Percentiles rank a stretch among this genome's conserved stretches.
These are phyloP conservation scores for Kryphioiulus occultus DNA, from an alignment of 2,888 invertebrate genomes.

Conservation along the genomic window DNA sequence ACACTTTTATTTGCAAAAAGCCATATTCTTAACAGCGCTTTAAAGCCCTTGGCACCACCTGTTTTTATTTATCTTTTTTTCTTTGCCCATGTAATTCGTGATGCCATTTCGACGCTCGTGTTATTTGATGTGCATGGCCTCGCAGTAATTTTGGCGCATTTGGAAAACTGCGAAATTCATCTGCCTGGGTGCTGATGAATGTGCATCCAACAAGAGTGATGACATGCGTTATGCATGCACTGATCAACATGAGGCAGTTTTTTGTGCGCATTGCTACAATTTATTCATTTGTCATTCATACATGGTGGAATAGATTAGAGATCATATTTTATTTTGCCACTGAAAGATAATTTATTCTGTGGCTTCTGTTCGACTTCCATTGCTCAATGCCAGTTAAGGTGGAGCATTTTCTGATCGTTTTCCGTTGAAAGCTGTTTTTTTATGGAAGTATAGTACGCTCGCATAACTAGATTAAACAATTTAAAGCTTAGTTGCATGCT, in stretches of 20 bases:
- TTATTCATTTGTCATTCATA: background rate
- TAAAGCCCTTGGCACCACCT: slow-evolving; percentile 3
- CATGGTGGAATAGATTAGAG: background rate
- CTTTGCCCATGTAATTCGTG: background rate
- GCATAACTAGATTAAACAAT: no score
- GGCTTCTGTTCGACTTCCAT: background rate
- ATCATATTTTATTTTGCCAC: background rate
- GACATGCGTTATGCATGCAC: background rate
- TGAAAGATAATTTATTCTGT: background rate
- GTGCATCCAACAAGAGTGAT: background rate
- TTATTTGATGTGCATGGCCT: background rate
- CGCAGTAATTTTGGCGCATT: background rate
- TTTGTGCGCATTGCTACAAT: background rate
- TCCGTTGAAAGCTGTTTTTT: background rate
- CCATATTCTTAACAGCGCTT: background rate
- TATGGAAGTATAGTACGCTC: no score
- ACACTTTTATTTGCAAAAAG: background rate
- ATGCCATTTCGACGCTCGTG: background rate
- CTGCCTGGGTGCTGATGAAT: background rate
- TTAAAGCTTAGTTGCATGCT: no score
- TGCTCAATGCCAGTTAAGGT: background rate
- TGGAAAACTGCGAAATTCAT: background rate
- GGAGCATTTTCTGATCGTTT: background rate
- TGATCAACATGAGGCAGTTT: background rate
- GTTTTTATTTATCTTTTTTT: slow-evolving; percentile 21